These are phyloP conservation scores for Diabrotica virgifera DNA, from an alignment of 1,140 invertebrate species.

Conservation along the genomic window DNA sequence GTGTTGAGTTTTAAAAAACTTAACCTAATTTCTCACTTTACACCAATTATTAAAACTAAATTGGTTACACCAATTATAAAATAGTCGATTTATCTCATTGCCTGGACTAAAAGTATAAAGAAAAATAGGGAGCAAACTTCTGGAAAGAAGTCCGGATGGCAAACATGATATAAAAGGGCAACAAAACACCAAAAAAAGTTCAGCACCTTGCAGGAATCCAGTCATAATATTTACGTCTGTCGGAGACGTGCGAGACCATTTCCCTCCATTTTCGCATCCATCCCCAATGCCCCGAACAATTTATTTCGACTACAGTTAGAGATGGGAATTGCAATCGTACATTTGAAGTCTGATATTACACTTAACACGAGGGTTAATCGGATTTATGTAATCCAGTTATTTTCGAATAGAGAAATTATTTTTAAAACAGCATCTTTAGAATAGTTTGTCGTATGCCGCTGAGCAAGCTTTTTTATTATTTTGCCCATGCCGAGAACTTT, in stretches of 20 bases:
- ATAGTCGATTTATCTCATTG: neutral
- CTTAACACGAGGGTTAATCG: neutral
- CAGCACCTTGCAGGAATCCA: conserved; percentile 11
- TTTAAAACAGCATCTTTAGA: too few species aligned
- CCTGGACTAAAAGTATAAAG: neutral
- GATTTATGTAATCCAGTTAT: too few species aligned
- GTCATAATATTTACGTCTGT: conserved; percentile 17
- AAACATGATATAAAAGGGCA: neutral
- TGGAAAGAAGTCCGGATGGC: neutral
- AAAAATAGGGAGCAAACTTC: neutral
- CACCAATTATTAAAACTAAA: too few species aligned
- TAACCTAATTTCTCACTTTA: too few species aligned
- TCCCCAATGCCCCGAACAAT: neutral
- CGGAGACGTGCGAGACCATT: conserved; percentile 5
- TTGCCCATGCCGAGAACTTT: too few species aligned
- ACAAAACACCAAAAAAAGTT: conserved; percentile 1
- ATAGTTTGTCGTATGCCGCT: too few species aligned
- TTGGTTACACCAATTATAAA: too few species aligned
- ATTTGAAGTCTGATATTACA: neutral
- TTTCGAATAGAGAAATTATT: too few species aligned
- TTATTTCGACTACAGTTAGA: neutral
- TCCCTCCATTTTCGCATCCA: conserved; percentile 3
- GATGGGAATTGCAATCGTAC: neutral
- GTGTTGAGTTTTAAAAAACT: too few species aligned
- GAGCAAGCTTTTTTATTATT: too few species aligned